A percentile compares a stretch with the other conserved stretches of the same genome.
Evolutionary conservation across 2,797 vertebrate species (phyloP).

Genomic region (Psittacula derbiana): DNA sequence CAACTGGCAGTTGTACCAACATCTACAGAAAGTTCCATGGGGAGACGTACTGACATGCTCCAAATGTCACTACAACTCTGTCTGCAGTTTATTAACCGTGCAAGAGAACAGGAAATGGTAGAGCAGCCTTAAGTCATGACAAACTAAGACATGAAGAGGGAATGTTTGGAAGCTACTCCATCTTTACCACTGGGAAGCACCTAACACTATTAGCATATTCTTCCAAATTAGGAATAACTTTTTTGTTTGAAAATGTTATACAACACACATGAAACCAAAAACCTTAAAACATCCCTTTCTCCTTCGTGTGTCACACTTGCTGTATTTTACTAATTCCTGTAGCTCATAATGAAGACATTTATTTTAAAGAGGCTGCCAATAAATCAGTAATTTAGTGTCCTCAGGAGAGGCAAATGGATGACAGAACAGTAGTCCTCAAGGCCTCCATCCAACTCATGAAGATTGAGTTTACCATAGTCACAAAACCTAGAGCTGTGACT

Average conservation of each 20-base stretch:
- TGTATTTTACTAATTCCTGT: not conserved
- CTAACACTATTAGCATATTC: not conserved
- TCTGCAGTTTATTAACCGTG: not conserved
- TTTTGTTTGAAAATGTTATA: not conserved
- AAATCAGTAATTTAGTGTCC: conserved; percentile 11
- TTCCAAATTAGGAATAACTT: not conserved
- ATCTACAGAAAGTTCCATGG: not conserved
- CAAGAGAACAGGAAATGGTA: not conserved
- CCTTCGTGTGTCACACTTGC: not conserved
- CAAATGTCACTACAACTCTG: not conserved
- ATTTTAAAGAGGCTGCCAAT: conserved; percentile 28
- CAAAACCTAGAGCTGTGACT: not conserved
- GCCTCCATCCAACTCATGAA: not conserved
- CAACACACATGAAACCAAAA: not conserved
- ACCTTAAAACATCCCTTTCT: not conserved
- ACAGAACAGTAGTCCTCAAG: not conserved
- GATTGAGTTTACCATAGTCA: not conserved
- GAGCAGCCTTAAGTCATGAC: not conserved
- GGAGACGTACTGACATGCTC: not conserved
- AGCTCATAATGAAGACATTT: conserved; percentile 16
- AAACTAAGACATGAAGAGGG: not conserved
- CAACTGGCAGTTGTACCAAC: not conserved
- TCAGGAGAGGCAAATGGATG: conserved; percentile 1
- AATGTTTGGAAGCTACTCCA: not conserved
- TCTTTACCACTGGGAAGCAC: not conserved